phyloP scores from a whole-genome alignment of 1,140 invertebrate species.

The Drosophila quadrilineata region DNA sequence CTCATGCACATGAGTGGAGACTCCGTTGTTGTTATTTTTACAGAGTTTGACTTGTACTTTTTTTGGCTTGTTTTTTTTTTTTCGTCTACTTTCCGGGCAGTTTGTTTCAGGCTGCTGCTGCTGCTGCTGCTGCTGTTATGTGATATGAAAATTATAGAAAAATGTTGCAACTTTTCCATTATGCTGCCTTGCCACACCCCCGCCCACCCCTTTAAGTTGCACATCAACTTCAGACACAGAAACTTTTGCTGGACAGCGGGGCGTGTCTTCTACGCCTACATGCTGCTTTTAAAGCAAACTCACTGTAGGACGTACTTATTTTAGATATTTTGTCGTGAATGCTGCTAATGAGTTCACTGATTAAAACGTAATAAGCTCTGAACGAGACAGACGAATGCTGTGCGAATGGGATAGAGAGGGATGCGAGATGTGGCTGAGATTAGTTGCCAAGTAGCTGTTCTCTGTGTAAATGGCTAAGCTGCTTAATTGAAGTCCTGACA shows the following conservation, averaged over 20 bases:
- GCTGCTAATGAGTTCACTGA: constrained; percentile 65
- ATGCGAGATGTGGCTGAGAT: no score
- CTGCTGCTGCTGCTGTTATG: constrained; percentile 38
- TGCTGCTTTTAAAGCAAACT: no score
- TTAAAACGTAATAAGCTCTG: constrained; percentile 49
- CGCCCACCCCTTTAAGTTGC: no score
- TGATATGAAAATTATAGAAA: constrained; percentile 64
- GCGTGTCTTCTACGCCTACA: no score
- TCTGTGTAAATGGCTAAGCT: neutral
- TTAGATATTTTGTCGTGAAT: constrained; percentile 49
- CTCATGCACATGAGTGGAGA: constrained; percentile 33
- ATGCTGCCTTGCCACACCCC: no score
- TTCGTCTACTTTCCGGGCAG: constrained; percentile 26
- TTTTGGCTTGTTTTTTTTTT: constrained; percentile 5
- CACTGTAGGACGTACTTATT: constrained; percentile 34
- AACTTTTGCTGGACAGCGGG: constrained; percentile 37
- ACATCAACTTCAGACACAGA: constrained; percentile 61
- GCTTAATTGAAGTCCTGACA: constrained; percentile 13
- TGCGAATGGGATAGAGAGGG: no score
- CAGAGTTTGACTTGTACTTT: neutral
- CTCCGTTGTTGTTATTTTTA: neutral
- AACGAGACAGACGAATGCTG: no score
- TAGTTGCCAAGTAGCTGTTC: constrained; percentile 5
- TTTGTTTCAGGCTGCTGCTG: constrained; percentile 1
- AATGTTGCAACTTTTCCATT: constrained; percentile 67